A percentile compares a stretch with the other conserved stretches of the same genome.
Conservation (phyloP, 2,113 vertebrate species). For the Mormyrus lacerda region DNA sequence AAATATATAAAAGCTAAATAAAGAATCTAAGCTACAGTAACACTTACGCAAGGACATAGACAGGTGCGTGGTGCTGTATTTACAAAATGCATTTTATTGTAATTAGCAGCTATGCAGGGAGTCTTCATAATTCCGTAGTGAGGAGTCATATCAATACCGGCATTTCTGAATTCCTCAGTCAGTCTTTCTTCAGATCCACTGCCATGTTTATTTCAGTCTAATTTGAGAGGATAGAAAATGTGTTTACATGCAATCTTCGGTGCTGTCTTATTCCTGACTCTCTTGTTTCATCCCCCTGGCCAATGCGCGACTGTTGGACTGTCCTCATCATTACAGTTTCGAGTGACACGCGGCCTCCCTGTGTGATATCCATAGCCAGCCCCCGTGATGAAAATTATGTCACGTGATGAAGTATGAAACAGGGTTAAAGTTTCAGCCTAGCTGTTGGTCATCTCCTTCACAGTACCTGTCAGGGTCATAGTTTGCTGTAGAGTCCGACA, state of each 20-base stretch:
- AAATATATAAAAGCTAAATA: neutral
- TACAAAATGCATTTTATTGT: neutral
- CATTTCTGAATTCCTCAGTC: neutral
- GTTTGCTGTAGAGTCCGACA: neutral
- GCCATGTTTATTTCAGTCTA: neutral
- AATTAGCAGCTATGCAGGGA: neutral
- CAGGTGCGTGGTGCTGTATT: neutral
- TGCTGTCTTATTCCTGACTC: neutral
- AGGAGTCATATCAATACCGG: neutral
- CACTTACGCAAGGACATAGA: neutral
- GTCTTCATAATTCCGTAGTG: neutral
- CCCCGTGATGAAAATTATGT: no score
- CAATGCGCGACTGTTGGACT: neutral
- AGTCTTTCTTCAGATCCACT: neutral
- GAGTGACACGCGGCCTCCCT: neutral
- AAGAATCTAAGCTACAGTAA: neutral
- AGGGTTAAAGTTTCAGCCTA: no score
- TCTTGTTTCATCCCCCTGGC: neutral
- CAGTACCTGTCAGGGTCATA: neutral
- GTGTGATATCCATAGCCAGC: neutral
- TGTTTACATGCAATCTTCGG: neutral
- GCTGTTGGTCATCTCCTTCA: neutral
- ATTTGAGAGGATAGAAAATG: neutral
- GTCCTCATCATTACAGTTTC: neutral
- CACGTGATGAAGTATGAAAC: no score